phyloP scores from a whole-genome alignment of 2,113 vertebrate species.

The Syngnathus typhle region DNA sequence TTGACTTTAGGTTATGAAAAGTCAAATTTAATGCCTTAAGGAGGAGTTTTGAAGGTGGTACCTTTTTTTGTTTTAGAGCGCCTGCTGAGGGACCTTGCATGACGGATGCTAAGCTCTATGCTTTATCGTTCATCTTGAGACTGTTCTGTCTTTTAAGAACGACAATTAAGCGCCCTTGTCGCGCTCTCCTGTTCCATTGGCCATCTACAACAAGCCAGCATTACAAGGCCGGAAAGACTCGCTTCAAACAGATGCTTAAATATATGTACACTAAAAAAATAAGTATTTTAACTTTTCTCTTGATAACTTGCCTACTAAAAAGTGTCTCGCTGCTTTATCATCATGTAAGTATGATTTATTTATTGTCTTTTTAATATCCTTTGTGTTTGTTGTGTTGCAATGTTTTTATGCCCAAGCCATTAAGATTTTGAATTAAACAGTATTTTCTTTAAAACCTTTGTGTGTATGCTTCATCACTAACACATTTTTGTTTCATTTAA shows the following conservation, averaged over 20 bases:
- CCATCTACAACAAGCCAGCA: background rate
- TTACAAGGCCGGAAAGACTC: background rate
- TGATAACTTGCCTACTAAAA: conserved; percentile 56
- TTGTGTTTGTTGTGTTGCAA: conserved; percentile 62
- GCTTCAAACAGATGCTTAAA: background rate
- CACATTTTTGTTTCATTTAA: background rate
- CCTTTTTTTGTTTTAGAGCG: background rate
- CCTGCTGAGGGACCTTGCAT: background rate
- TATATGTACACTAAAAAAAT: background rate
- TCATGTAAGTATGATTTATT: conserved; percentile 69
- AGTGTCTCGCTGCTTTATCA: conserved; percentile 45
- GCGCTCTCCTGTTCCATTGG: background rate
- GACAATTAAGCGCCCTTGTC: background rate
- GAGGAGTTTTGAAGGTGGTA: background rate
- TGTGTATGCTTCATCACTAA: conserved; percentile 15
- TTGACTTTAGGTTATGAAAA: background rate
- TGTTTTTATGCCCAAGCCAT: conserved; percentile 70
- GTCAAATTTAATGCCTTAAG: conserved; percentile 3
- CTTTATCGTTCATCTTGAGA: background rate
- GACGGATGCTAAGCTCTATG: background rate
- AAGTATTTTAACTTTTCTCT: conserved; percentile 22
- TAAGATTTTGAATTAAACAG: conserved; percentile 73
- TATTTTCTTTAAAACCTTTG: conserved; percentile 66
- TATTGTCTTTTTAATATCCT: conserved; percentile 70
- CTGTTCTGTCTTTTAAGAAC: background rate